phyloP scores from a whole-genome alignment of 2,113 vertebrate species.

The Heterotis niloticus region DNA sequence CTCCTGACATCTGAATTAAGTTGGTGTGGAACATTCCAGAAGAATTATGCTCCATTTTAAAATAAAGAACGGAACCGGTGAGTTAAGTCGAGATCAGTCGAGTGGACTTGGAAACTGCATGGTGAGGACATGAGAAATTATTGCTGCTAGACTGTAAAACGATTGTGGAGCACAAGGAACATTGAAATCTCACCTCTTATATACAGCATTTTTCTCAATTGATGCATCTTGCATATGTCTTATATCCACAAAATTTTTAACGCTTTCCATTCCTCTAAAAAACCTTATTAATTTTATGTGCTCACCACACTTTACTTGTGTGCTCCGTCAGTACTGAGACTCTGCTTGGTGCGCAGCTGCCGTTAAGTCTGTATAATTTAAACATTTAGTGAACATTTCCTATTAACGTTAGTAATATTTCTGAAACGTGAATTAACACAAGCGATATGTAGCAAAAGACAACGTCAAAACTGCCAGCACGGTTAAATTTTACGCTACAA shows the following conservation, averaged over 20 bases:
- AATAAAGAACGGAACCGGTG: neutral
- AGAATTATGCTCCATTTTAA: neutral
- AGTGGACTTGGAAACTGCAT: neutral
- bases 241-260: too few species aligned
- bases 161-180: too few species aligned
- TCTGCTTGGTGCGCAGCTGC: neutral
- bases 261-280: too few species aligned
- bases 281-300: too few species aligned
- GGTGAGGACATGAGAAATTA: constrained; percentile 1
- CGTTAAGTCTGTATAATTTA: neutral
- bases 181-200: too few species aligned
- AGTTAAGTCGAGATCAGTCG: neutral
- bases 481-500: neutral
- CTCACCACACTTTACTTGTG: too few species aligned
- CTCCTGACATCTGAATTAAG: neutral
- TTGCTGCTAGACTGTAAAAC: neutral
- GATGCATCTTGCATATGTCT: neutral
- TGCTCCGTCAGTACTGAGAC: neutral
- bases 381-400: neutral
- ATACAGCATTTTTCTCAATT: too few species aligned
- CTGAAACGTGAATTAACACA: neutral
- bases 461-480: constrained; percentile 6
- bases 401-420: neutral
- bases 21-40: neutral
- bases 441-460: neutral